Base-by-base conservation (phyloP, 2,797 vertebrate species). In the Danionella dracula region DNA sequence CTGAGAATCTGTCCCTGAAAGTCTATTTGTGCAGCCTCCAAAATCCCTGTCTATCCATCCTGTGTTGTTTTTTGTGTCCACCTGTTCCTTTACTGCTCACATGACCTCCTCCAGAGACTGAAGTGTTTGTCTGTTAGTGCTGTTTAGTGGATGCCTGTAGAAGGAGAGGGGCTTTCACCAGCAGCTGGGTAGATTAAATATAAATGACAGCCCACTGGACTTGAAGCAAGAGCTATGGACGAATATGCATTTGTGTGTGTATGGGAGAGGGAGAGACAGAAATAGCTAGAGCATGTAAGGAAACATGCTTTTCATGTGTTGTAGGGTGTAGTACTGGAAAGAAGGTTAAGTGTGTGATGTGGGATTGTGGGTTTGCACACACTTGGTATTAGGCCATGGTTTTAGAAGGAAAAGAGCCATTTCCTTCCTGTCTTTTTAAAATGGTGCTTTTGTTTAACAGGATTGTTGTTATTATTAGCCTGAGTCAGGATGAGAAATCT, bases 131-230 rank as follows among this genome's bases (percentile, higher is more conserved):
- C 10, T 50, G 44, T 41, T n/a, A n/a, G n/a, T 46, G 38, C 9
- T 68, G 60, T 67, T 79, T 82, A 83, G 79, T 85, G 73, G 73
- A 71, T 76, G 78, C 80, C 83, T 87, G 76, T 54, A 31, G 37
- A 77, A 84, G 83, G 85, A 70, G 66, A 56, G 75, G 74, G 73
- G 74, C 76, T 77, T 85, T 85, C 77, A 82, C 34, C 73, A 79
- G 79, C 88, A 87, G 87, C 86, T 88, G 87, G 81, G 82, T 72
- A 66, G 69, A 81, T 84, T 88, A 87, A 83, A 87, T 86, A 88
- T 88, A 89, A 88, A 83, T 74, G 66, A 70, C 49, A 67, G 46
- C 53, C 68, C 65, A 70, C 23, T 60, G 62, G 67, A 65, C 57
- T 67, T 60, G 34, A 35, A 45, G 68, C 62, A 68, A 55, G 72